Evolutionary conservation across 2,113 vertebrate species (phyloP).

Genomic region (Quiscalus mexicanus): DNA sequence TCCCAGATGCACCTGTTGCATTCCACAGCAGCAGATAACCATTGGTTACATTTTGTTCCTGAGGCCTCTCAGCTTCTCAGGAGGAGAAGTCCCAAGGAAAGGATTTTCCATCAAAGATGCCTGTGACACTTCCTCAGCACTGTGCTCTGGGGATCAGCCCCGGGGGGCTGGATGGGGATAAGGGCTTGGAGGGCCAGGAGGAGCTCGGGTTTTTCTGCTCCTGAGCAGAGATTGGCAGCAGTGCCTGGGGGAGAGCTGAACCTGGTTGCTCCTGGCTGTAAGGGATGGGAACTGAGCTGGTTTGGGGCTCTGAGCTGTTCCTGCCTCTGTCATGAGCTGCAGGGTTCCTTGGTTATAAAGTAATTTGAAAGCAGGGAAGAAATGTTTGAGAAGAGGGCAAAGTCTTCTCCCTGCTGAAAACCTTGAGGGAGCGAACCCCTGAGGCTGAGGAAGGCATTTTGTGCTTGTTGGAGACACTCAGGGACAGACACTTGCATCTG

Average conservation of each 20-base stretch:
- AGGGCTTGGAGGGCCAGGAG: not conserved
- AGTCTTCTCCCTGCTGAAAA: not conserved
- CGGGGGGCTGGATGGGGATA: rapidly evolving
- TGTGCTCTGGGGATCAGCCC: not conserved
- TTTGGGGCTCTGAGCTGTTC: not conserved
- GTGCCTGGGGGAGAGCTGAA: not conserved
- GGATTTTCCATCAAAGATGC: too few relatives aligned
- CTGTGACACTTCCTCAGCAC: not conserved
- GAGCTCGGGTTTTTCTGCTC: not conserved
- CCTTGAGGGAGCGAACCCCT: not conserved
- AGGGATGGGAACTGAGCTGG: not conserved
- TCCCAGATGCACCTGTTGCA: too few relatives aligned
- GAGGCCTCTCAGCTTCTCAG: too few relatives aligned
- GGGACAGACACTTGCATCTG: not conserved
- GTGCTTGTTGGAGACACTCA: not conserved
- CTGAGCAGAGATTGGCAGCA: not conserved
- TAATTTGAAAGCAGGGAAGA: not conserved
- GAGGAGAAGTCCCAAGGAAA: too few relatives aligned
- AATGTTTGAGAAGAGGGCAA: not conserved
- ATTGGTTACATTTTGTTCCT: too few relatives aligned
- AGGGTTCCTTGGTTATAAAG: not conserved
- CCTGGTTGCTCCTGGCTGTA: not conserved
- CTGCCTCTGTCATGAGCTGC: not conserved
- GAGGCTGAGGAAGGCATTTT: not conserved
- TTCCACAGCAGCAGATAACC: too few relatives aligned